phyloP scores from a whole-genome alignment of 1,140 invertebrate genomes.

The Nebria ingens region DNA sequence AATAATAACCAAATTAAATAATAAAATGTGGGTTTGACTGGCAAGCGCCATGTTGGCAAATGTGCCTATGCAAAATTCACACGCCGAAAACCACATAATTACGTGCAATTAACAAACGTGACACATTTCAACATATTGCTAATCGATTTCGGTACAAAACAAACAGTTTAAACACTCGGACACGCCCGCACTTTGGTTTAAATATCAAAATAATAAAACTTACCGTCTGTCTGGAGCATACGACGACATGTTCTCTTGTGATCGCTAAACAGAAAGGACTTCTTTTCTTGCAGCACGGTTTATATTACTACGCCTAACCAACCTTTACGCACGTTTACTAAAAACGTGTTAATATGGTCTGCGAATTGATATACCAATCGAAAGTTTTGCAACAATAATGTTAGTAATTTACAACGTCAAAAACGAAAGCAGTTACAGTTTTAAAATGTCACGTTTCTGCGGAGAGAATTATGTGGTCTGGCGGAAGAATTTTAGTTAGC shows the following conservation, averaged over 20 bases:
- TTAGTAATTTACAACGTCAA: not conserved
- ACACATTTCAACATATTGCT: constrained; percentile 9
- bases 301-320: constrained; percentile 27
- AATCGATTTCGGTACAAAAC: constrained; percentile 13
- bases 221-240: constrained; percentile 62
- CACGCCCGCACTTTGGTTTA: constrained; percentile 17
- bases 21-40: constrained; percentile 38
- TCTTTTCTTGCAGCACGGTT: constrained; percentile 23
- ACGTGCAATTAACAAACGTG: constrained; percentile 20
- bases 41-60: constrained; percentile 62
- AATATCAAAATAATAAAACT: constrained; percentile 37
- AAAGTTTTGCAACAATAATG: not conserved
- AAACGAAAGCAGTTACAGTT: not conserved
- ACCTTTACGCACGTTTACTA: not conserved
- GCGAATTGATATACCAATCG: not conserved
- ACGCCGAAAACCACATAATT: constrained; percentile 23
- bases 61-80: constrained; percentile 34
- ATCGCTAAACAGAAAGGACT: constrained; percentile 59
- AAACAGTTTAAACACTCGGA: constrained; percentile 15
- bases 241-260: constrained; percentile 65
- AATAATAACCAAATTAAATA: constrained; percentile 3
- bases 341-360: not conserved
- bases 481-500: not conserved
- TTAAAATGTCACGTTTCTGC: not conserved
- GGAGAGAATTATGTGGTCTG: not conserved